A percentile compares a stretch with the other conserved stretches of the same genome.
These are phyloP conservation scores for Gadopsis marmoratus DNA, from an alignment of 2,797 vertebrate genomes.

Conservation along the genomic window DNA sequence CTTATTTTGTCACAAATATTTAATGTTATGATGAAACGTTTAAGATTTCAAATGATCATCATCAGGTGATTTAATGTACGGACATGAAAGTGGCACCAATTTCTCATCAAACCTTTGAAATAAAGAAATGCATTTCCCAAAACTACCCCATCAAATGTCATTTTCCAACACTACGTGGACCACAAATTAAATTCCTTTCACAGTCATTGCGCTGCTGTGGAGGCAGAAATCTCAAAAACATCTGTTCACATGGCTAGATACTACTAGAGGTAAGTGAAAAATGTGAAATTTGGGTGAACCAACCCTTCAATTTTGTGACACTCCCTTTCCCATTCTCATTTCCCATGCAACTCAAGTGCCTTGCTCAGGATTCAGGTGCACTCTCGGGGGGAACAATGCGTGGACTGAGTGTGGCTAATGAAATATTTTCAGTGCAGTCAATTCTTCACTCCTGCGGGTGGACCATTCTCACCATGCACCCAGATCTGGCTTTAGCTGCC, in stretches of 20 bases:
- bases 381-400: slow-evolving; percentile 63
- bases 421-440: slow-evolving; percentile 75
- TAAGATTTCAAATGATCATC: not conserved
- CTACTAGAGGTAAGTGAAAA: not conserved
- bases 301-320: not conserved
- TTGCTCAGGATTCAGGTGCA: slow-evolving; percentile 60
- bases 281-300: not conserved
- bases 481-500: slow-evolving; percentile 55
- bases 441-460: slow-evolving; percentile 69
- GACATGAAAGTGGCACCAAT: not conserved
- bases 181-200: not conserved
- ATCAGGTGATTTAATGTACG: not conserved
- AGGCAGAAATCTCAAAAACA: slow-evolving; percentile 5
- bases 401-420: slow-evolving; percentile 77
- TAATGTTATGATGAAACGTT: not conserved
- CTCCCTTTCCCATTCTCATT: slow-evolving; percentile 41
- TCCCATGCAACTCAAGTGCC: slow-evolving; percentile 15
- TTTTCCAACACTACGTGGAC: not conserved
- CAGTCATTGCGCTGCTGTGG: not conserved
- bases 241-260: not conserved
- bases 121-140: not conserved
- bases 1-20: not conserved
- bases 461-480: slow-evolving; percentile 56
- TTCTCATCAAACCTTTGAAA: not conserved
- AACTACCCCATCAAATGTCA: not conserved